These are phyloP conservation scores for Machaerirhynchus nigripectus DNA, from an alignment of 2,113 vertebrate species.

Conservation along the genomic window DNA sequence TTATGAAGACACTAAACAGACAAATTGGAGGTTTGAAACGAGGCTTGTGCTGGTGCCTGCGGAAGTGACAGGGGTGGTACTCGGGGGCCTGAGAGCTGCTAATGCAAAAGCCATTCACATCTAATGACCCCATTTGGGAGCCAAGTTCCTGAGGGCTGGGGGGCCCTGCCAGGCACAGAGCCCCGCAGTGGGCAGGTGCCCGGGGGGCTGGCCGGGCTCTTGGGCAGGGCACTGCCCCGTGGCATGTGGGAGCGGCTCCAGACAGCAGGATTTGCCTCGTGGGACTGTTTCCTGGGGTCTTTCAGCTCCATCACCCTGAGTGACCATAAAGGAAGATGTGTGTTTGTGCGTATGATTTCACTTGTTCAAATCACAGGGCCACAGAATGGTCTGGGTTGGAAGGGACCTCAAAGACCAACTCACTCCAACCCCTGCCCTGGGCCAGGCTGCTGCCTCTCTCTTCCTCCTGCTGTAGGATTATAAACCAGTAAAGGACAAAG, in stretches of 20 bases:
- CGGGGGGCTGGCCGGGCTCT: background rate
- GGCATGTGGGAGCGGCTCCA: background rate
- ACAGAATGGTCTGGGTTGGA: background rate
- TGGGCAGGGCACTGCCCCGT: background rate
- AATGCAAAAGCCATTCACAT: conserved; percentile 51
- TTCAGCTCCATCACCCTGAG: background rate
- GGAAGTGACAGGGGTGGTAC: conserved; percentile 58
- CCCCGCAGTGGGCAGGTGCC: background rate
- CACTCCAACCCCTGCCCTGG: background rate
- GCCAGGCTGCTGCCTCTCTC: background rate
- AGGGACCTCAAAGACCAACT: background rate
- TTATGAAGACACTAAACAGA: conserved; percentile 77
- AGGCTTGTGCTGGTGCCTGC: conserved; percentile 48
- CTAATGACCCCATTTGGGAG: conserved; percentile 39
- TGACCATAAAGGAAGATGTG: background rate
- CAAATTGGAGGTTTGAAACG: conserved; percentile 58
- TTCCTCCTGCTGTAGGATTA: background rate
- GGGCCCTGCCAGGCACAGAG: background rate
- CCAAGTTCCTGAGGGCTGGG: background rate
- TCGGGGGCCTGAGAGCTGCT: conserved; percentile 12
- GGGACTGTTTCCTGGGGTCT: background rate
- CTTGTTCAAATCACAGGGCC: background rate
- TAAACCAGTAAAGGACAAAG: background rate
- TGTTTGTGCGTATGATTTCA: rapidly evolving
- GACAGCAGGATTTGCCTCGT: rapidly evolving